Percentiles rank a stretch among this genome's conserved stretches.
phyloP scores from a whole-genome alignment of 2,797 vertebrate species.

The Novumbra hubbsi region DNA sequence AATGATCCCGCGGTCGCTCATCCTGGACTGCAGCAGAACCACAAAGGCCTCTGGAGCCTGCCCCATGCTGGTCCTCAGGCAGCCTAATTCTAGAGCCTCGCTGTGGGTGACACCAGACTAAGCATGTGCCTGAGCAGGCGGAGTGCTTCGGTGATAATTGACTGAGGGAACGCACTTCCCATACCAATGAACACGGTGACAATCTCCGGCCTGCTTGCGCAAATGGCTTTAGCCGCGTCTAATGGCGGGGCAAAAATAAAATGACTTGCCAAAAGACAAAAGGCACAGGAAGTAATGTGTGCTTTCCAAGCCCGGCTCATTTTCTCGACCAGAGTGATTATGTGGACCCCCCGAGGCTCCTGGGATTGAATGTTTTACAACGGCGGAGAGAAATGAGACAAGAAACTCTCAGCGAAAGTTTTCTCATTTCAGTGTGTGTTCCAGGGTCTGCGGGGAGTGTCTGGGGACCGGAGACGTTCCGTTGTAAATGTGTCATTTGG shows the following conservation, averaged over 20 bases:
- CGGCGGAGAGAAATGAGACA: conserved; percentile 64
- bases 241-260: conserved; percentile 60
- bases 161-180: conserved; percentile 65
- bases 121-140: background rate
- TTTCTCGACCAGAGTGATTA: conserved; percentile 70
- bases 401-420: conserved; percentile 56
- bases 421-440: conserved; percentile 52
- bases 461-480: conserved; percentile 12
- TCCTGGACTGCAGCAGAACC: background rate
- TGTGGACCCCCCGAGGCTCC: conserved; percentile 65
- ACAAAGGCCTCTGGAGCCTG: background rate
- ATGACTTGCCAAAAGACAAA: conserved; percentile 50
- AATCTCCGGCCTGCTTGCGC: conserved; percentile 61
- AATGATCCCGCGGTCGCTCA: background rate
- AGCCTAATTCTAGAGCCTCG: background rate
- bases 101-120: background rate
- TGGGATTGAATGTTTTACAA: conserved; percentile 63
- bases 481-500: conserved; percentile 9
- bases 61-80: background rate
- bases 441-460: conserved; percentile 33
- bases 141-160: conserved; percentile 54
- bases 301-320: conserved; percentile 67
- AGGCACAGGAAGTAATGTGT: conserved; percentile 61
- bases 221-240: conserved; percentile 62
- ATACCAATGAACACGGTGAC: conserved; percentile 64